Conservation (phyloP, 1,140 invertebrate genomes). For the Capitella teleta region DNA sequence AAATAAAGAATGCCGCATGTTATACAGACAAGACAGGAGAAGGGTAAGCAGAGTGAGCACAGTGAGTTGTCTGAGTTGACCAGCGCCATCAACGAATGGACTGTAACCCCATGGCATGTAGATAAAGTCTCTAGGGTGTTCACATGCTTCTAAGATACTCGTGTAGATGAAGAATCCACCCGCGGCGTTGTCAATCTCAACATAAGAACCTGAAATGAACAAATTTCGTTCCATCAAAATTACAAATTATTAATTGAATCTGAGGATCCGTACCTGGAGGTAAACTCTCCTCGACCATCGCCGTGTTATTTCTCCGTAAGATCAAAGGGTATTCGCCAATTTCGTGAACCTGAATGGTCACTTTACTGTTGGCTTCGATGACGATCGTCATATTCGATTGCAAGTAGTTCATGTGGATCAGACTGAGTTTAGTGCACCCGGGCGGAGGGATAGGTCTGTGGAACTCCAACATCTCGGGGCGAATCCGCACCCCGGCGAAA, state of each 20-base stretch:
- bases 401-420: constrained; percentile 10
- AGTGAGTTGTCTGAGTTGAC: too few relatives aligned
- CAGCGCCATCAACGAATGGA: too few relatives aligned
- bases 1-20: too few relatives aligned
- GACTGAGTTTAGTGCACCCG: not conserved
- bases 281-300: constrained; percentile 1
- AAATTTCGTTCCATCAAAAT: not conserved
- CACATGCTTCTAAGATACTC: not conserved
- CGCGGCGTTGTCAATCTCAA: constrained; percentile 6
- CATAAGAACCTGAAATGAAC: constrained; percentile 5
- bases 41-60: too few relatives aligned
- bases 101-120: constrained; percentile 10
- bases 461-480: constrained; percentile 11
- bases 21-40: too few relatives aligned
- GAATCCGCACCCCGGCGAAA: constrained; percentile 12
- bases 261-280: not conserved
- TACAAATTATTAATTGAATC: not conserved
- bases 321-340: constrained; percentile 5
- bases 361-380: constrained; percentile 9
- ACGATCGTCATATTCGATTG: constrained; percentile 7
- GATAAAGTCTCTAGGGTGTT: constrained; percentile 6
- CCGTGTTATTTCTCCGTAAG: constrained; percentile 3
- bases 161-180: constrained; percentile 12
- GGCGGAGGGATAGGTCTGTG: constrained; percentile 10
- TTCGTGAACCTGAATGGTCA: constrained; percentile 2